Percentiles rank a stretch among this genome's conserved stretches.
These are phyloP conservation scores for Pungitius pungitius DNA, from an alignment of 2,113 vertebrate genomes.

Conservation along the genomic window DNA sequence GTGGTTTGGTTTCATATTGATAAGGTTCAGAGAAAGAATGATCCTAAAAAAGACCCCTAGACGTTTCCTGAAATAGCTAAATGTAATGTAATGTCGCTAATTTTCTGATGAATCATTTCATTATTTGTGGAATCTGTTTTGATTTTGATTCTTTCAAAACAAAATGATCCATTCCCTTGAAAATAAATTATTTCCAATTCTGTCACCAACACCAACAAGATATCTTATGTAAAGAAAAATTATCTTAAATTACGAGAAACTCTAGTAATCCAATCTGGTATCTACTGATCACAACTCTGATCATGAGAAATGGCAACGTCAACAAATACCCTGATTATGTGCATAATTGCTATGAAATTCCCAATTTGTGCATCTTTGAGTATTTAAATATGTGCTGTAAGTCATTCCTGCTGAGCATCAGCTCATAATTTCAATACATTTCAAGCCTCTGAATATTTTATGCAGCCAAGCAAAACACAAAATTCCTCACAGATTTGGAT, in stretches of 20 bases:
- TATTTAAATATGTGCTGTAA: constrained; percentile 41
- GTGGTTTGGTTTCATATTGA: background rate
- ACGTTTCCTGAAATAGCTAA: background rate
- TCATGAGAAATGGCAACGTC: constrained; percentile 33
- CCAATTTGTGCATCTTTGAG: constrained; percentile 38
- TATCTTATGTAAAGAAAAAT: background rate
- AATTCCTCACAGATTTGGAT: constrained; percentile 43
- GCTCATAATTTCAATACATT: constrained; percentile 50
- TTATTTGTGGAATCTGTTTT: background rate
- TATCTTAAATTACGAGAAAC: background rate
- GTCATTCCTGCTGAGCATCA: constrained; percentile 36
- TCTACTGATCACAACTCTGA: constrained; percentile 34
- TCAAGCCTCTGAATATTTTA: constrained; percentile 53
- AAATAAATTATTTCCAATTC: background rate
- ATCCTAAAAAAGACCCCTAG: too few species aligned
- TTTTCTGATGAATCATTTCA: background rate
- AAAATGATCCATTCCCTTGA: background rate
- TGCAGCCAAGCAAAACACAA: constrained; percentile 23
- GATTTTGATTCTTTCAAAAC: background rate
- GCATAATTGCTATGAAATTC: constrained; percentile 47
- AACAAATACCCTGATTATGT: constrained; percentile 50
- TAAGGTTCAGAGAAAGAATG: background rate
- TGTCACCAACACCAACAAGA: background rate
- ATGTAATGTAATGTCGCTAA: background rate
- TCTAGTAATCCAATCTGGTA: constrained; percentile 31